Conservation (phyloP, 1,140 invertebrate species). For the Drosophila prosaltans region DNA sequence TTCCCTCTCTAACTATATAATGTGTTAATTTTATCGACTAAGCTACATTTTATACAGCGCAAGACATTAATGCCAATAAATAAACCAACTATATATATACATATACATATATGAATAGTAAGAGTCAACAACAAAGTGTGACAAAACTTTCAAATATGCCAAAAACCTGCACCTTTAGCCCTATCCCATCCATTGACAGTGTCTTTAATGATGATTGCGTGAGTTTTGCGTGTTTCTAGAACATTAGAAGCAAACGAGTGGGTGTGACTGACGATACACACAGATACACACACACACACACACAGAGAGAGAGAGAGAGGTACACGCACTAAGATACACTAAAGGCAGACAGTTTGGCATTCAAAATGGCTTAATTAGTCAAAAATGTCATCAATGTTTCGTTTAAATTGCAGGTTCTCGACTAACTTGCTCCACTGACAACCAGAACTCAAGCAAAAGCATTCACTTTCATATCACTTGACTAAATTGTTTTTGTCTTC, state of each 20-base stretch:
- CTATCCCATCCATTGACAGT: constrained; percentile 36
- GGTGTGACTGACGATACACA: constrained; percentile 1
- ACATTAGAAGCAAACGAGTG: constrained; percentile 50
- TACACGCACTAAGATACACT: neutral
- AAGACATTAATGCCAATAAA: neutral
- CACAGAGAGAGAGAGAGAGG: neutral
- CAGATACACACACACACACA: constrained; percentile 7
- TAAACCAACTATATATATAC: constrained; percentile 22
- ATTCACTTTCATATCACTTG: constrained; percentile 3
- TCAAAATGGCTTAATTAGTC: constrained; percentile 71
- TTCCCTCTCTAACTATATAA: neutral
- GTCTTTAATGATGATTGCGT: constrained; percentile 65
- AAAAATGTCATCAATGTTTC: constrained; percentile 64
- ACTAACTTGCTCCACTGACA: too few relatives aligned
- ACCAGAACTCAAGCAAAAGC: neutral
- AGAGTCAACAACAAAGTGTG: constrained; percentile 32
- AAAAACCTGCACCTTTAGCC: constrained; percentile 29
- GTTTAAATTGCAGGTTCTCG: neutral
- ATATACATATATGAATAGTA: constrained; percentile 58
- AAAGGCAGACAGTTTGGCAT: constrained; percentile 12
- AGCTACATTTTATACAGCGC: constrained; percentile 39
- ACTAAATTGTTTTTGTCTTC: constrained; percentile 27
- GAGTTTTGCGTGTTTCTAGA: constrained; percentile 69
- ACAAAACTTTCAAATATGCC: constrained; percentile 74
- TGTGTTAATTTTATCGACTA: constrained; percentile 64